Base-by-base conservation (phyloP, 2,113 vertebrate species). In the Emydura subglobosa region DNA sequence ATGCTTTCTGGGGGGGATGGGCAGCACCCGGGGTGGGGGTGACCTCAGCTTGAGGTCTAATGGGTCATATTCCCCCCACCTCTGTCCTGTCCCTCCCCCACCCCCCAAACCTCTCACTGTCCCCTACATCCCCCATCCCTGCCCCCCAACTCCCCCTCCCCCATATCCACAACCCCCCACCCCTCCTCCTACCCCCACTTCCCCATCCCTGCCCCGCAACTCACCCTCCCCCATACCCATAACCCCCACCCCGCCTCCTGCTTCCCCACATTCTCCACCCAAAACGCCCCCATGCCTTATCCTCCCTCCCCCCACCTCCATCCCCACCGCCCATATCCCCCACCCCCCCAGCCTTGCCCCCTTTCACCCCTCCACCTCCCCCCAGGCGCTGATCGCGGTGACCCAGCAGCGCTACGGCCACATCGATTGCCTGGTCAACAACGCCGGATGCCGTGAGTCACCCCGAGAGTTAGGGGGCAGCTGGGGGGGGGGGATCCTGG, bases 341-440 rank as follows among this genome's bases (percentile, higher is more conserved):
- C 47, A 31, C 59, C 14, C 4, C 42, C 39, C 51, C 24, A 39
- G 39, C 50, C 34, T 24, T 7, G 17, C 53, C 57, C 49, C 50
- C 13, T 13, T 39, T 39, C 39, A 7, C 31, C 12, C n/a, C 34
- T 31, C 34, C 27, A 16, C n/a, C 13, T 79, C 31, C 92, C 47
- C 76, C 10, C 96, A 99, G 99, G 96, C 51, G 2, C 72, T 99
- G 88, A 88, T 99, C n/a, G 85, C 88, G 0, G 93, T 95, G 92
- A 98, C 99, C 0, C 54, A 98, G 80, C 83, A 96, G 61, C 96
- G 5, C 1, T 98, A 98, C 1, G 98, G 98, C 89, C 93, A 83
- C 82, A 95, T 99, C 9, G 99, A 99, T 93, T 99, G 99, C 80
- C 97, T 99, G 94, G 98, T 99, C 87, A 99, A 99, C 97, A 99